Base-by-base conservation (phyloP, 2,888 invertebrate species). In the Aelia acuminata region DNA sequence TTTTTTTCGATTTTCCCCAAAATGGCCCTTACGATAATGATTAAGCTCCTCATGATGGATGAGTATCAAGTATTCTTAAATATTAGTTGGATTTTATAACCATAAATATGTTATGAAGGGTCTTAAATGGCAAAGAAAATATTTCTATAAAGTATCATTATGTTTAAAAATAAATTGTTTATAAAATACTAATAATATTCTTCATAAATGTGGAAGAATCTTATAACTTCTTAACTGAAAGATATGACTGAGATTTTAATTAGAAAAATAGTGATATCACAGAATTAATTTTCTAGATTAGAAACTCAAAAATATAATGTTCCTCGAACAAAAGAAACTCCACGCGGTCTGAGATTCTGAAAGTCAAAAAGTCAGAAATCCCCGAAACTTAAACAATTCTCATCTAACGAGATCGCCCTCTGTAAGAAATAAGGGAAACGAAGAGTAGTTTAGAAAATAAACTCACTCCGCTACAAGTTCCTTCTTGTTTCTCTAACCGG, bases 371-470 rank as follows among this genome's bases (percentile, higher is more conserved):
- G 63, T 31, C 15, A 63, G 15, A n/a, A n/a, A 31, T 15, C 15
- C 26, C 26, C 63, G 63, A 31, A 63, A 70, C 63, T 70, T 35
- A 10, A 70, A 35, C 63, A 70, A 35, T 70, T 35, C 22, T 35
- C 63, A 70, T 70, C 63, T 26, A 35, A 20, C 5, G 63, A 70
- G 35, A 70, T 70, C 63, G 31, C 35, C 13, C n/a, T 4, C 57
- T 15, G 11, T 35, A 70, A 35, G 31, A 70, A 18, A 31, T 35
- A 57, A 70, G 7, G 31, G 26, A 70, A 70, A 70, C 31, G 0
- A 70, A 70, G 31, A 35, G 18, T 26, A 70, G 31, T 70, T 70
- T 35, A 35, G 63, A 70, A 70, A 70, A 70, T 70, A 57, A 57
- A 57, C 53, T 53, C 53, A 15, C 18, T 3, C 18, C 63, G 18